A percentile compares a stretch with the other conserved stretches of the same genome.
Conservation (phyloP, 2,888 invertebrate genomes). For the Ormyrus rosae region DNA sequence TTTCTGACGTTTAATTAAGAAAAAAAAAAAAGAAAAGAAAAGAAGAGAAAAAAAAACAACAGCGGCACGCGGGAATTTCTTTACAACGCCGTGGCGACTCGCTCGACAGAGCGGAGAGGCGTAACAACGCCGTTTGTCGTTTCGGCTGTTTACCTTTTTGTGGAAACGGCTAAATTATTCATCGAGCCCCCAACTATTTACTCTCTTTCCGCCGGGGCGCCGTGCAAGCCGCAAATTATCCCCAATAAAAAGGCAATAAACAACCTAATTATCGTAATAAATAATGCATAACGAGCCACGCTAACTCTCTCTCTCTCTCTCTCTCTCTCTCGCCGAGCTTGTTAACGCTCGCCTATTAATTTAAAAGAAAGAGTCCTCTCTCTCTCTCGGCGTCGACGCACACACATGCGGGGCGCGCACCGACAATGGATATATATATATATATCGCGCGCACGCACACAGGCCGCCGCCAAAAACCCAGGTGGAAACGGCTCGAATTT, state of each 20-base stretch:
- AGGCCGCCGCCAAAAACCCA: constrained; percentile 18
- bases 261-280: constrained; percentile 46
- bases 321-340: constrained; percentile 10
- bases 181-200: neutral
- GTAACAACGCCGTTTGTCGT: neutral
- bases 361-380: constrained; percentile 3
- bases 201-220: neutral
- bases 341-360: constrained; percentile 48
- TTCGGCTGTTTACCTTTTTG: neutral
- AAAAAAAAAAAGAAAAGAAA: neutral
- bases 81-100: neutral
- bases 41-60: neutral
- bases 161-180: neutral
- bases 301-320: too few species aligned
- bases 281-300: constrained; percentile 33
- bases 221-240: neutral
- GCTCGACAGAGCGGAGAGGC: neutral
- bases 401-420: neutral
- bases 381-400: neutral
- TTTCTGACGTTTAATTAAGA: neutral
- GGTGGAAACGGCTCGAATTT: constrained; percentile 53
- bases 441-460: neutral
- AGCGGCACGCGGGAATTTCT: neutral
- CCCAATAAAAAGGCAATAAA: constrained; percentile 40
- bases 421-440: neutral